Evolutionary conservation across 2,113 vertebrate genomes (phyloP).

Genomic region (Mustela lutreola): DNA sequence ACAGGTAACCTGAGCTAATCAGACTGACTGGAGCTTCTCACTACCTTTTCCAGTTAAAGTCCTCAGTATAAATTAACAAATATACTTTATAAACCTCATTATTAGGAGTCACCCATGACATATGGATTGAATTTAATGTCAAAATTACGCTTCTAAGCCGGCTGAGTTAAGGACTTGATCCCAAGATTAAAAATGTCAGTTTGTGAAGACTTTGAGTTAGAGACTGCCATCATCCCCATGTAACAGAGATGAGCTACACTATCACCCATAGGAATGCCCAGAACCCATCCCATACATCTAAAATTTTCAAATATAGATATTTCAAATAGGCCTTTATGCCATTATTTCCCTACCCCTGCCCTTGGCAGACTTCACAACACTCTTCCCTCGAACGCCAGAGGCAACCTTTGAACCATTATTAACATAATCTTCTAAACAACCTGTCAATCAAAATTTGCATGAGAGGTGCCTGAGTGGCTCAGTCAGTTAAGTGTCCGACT

Average conservation of each 20-base stretch:
- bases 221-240: neutral
- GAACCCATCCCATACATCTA: neutral
- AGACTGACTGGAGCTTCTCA: neutral
- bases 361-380: neutral
- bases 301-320: neutral
- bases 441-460: neutral
- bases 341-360: neutral
- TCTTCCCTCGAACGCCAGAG: neutral
- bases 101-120: neutral
- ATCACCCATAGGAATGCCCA: neutral
- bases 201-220: neutral
- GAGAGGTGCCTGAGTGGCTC: neutral
- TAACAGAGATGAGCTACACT: neutral
- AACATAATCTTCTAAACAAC: constrained; percentile 20
- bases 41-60: constrained; percentile 1
- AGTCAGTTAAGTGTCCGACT: neutral
- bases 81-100: neutral
- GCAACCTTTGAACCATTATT: neutral
- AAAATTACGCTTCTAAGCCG: neutral
- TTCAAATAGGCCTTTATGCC: neutral
- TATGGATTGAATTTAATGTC: neutral
- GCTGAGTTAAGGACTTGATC: neutral
- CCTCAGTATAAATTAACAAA: constrained; percentile 50
- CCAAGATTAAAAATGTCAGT: neutral
- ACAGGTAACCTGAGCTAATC: neutral